These are phyloP conservation scores for Drosophila austrosaltans DNA, from an alignment of 2,888 invertebrate species.

Conservation along the genomic window DNA sequence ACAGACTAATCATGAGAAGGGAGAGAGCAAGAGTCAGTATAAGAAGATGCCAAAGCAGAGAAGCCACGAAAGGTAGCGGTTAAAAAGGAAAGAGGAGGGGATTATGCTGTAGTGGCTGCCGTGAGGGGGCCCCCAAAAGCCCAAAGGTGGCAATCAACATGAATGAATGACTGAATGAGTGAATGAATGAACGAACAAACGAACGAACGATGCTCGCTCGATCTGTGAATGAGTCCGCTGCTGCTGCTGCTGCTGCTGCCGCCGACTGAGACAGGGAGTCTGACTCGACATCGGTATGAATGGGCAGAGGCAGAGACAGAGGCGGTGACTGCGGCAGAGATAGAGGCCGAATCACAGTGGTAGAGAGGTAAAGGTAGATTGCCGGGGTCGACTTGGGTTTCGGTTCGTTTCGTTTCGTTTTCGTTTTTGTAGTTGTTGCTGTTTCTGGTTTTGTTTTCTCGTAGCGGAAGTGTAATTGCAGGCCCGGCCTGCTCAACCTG, in stretches of 20 bases:
- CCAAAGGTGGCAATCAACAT: conserved; percentile 76
- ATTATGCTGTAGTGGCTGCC: background rate
- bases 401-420: conserved; percentile 34
- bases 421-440: conserved; percentile 19
- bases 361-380: background rate
- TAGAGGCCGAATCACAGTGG: background rate
- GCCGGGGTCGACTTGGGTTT: conserved; percentile 22
- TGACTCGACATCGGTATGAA: conserved; percentile 45
- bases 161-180: conserved; percentile 68
- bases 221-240: conserved; percentile 45
- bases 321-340: conserved; percentile 9
- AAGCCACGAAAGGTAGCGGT: conserved; percentile 20
- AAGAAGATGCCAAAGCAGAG: background rate
- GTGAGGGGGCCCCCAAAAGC: conserved; percentile 40
- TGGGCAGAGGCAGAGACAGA: conserved; percentile 33
- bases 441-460: conserved; percentile 15
- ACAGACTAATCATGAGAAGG: conserved; percentile 58
- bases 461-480: conserved; percentile 73
- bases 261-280: conserved; percentile 20
- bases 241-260: background rate
- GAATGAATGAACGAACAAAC: conserved; percentile 43
- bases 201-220: conserved; percentile 23
- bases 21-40: background rate
- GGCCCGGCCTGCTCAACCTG: conserved; percentile 31
- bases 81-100: conserved; percentile 18